Conservation (phyloP, 1,140 invertebrate genomes). For the Luehdorfia chinensis region DNA sequence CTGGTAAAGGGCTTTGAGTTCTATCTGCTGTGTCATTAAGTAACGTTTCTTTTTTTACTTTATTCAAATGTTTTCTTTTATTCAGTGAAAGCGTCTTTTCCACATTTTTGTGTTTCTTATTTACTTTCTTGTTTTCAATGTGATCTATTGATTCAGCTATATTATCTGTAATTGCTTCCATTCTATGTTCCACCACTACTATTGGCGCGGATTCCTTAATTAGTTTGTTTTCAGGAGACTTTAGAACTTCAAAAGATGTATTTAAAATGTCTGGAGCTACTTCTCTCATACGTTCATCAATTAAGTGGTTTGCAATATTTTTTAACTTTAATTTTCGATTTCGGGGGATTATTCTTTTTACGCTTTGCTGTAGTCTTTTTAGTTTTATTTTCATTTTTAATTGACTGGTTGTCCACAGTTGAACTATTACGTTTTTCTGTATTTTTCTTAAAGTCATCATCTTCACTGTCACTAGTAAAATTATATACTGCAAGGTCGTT, state of each 20-base stretch:
- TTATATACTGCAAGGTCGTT: slow-evolving; percentile 42
- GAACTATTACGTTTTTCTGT: slow-evolving; percentile 14
- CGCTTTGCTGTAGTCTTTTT: slow-evolving; percentile 3
- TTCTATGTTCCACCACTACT: slow-evolving; percentile 27
- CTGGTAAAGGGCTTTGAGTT: slow-evolving; percentile 48
- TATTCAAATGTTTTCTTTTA: slow-evolving; percentile 16
- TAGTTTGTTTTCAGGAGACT: slow-evolving; percentile 2
- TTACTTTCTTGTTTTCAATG: slow-evolving; percentile 14
- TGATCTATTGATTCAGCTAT: slow-evolving; percentile 12
- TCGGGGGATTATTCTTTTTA: slow-evolving; percentile 13
- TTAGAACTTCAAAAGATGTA: slow-evolving; percentile 33
- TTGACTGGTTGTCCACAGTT: too few species aligned
- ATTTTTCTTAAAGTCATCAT: slow-evolving; percentile 40
- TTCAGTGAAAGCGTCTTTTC: slow-evolving; percentile 17
- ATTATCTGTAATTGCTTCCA: slow-evolving; percentile 38
- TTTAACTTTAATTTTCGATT: slow-evolving; percentile 21
- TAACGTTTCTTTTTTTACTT: slow-evolving; percentile 3
- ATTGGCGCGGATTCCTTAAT: slow-evolving; percentile 22
- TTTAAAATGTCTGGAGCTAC: slow-evolving; percentile 33
- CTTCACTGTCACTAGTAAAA: slow-evolving; percentile 53
- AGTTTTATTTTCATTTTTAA: too few species aligned
- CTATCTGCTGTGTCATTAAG: slow-evolving; percentile 25
- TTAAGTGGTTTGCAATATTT: slow-evolving; percentile 18
- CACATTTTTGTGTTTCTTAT: slow-evolving; percentile 21
- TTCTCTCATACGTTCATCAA: slow-evolving; percentile 51